Evolutionary conservation across 2,888 invertebrate genomes (phyloP), one percentile per base, ranked within the genome.

Genomic region (Julus scandinavius): DNA sequence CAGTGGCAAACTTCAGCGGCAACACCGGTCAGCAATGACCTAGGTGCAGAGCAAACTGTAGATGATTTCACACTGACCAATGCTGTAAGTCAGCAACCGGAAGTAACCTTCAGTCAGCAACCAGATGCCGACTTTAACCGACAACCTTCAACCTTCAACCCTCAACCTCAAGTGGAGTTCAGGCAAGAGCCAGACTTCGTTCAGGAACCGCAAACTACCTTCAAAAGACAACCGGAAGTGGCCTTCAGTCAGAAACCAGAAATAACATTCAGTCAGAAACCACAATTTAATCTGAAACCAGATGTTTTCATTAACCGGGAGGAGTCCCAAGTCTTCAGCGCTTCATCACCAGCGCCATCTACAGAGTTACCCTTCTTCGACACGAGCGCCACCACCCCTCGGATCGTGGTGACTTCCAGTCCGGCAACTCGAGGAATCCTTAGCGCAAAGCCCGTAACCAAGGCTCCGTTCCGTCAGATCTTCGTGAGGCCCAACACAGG

Each of bases 391-490:
- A 50, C 38, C 86, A 86, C 49, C 2, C 63, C 9, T 63, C 54
- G 54, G 6, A 3, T n/a, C 40, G 83, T 20, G 40, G 80, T 54
- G 38, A 15, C 58, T 13, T 72, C 63, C 11, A 29, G 41, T 87
- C 80, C 40, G 4, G 5, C 87, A 29, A 13, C 87, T 7, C 54
- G 58, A 29, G 87, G 86, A 86, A 45, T 80, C 15, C 17, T 80
- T 7, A 80, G 80, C 7, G 20, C 9, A 7, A 7, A 41, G 41
- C 84, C 84, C 84, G 11, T n/a, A 13, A 9, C 84, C 17, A n/a
- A 5, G 5, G 84, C 17, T 17, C 58, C 58, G 15, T 11, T 58
- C 58, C 58, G 58, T 17, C 63, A 63, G 20, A 63, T 63, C 63
- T 63, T 63, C 63, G 54, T 58, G 3, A 50, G 86, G 15, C 50